These are phyloP conservation scores for Bathynomus jamesi DNA, from an alignment of 1,140 invertebrate genomes.

Conservation along the genomic window DNA sequence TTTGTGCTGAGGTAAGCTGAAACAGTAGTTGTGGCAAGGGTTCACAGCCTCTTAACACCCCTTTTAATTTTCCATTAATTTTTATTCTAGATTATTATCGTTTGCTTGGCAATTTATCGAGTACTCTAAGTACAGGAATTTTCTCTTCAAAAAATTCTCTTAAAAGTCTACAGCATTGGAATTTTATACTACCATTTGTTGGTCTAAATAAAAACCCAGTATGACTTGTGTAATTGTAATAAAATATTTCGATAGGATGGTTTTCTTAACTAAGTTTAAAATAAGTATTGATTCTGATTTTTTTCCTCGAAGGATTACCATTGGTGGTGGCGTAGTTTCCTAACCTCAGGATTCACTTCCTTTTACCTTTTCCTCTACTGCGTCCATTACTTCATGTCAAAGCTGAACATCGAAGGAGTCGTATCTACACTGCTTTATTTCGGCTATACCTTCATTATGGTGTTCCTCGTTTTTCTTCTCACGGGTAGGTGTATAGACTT, in stretches of 20 bases:
- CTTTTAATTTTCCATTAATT: slow-evolving; percentile 25
- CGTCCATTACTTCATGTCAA: slow-evolving; percentile 40
- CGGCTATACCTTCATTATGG: slow-evolving; percentile 96
- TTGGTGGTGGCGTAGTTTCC: slow-evolving; percentile 86
- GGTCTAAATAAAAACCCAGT: too few relatives aligned
- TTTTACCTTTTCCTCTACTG: slow-evolving; percentile 96
- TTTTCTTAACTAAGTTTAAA: too few relatives aligned
- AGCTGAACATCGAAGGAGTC: slow-evolving; percentile 56
- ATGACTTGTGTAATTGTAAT: too few relatives aligned
- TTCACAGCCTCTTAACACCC: background rate
- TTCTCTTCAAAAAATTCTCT: too few relatives aligned
- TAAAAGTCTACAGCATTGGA: too few relatives aligned
- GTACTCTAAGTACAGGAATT: too few relatives aligned
- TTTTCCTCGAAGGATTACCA: slow-evolving; percentile 61
- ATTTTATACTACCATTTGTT: too few relatives aligned
- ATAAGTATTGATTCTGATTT: background rate
- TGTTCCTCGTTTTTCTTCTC: slow-evolving; percentile 94
- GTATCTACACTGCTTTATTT: slow-evolving; percentile 96
- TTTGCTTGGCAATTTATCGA: too few relatives aligned
- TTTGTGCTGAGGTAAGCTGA: slow-evolving; percentile 87
- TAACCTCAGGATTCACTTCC: slow-evolving; percentile 96
- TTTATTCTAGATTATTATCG: too few relatives aligned
- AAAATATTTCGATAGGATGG: too few relatives aligned
- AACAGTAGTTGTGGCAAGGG: background rate
- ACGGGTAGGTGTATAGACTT: slow-evolving; percentile 72